Evolutionary conservation across 1,140 invertebrate genomes (phyloP).

Genomic region (Panagrolaimus sp.): DNA sequence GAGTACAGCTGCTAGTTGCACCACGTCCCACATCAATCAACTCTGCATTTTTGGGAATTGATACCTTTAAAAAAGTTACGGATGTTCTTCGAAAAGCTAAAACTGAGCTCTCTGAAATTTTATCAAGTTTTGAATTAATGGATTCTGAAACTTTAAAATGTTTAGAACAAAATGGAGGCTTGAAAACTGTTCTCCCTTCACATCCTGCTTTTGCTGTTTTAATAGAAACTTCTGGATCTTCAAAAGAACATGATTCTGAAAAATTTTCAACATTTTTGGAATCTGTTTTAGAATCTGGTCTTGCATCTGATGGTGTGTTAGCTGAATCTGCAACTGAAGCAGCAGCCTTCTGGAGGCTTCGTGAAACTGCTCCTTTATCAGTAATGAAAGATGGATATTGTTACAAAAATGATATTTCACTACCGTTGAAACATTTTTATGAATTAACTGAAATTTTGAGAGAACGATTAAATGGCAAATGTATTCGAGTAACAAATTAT

Average conservation of each 20-base stretch:
- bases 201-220: slow-evolving; percentile 27
- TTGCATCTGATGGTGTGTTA: slow-evolving; percentile 76
- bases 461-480: slow-evolving; percentile 20
- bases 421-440: slow-evolving; percentile 79
- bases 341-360: slow-evolving; percentile 59
- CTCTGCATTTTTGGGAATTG: slow-evolving; percentile 26
- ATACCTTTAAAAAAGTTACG: slow-evolving; percentile 35
- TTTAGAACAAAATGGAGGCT: slow-evolving; percentile 27
- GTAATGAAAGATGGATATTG: slow-evolving; percentile 76
- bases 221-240: slow-evolving; percentile 62
- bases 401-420: slow-evolving; percentile 91
- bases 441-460: slow-evolving; percentile 71
- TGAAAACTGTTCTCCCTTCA: slow-evolving; percentile 16
- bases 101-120: slow-evolving; percentile 33
- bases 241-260: slow-evolving; percentile 74
- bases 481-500: slow-evolving; percentile 71
- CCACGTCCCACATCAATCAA: slow-evolving; percentile 28
- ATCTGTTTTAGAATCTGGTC: slow-evolving; percentile 67
- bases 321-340: slow-evolving; percentile 28
- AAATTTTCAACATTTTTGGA: slow-evolving; percentile 76
- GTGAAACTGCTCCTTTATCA: slow-evolving; percentile 76
- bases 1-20: slow-evolving; percentile 71
- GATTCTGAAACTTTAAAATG: slow-evolving; percentile 31
- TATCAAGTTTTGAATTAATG: slow-evolving; percentile 42
- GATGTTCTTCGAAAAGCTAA: slow-evolving; percentile 32